Percentiles rank a stretch among this genome's conserved stretches.
These are phyloP conservation scores for Arrhamphus sclerolepis DNA, from an alignment of 2,797 vertebrate genomes.

Conservation along the genomic window DNA sequence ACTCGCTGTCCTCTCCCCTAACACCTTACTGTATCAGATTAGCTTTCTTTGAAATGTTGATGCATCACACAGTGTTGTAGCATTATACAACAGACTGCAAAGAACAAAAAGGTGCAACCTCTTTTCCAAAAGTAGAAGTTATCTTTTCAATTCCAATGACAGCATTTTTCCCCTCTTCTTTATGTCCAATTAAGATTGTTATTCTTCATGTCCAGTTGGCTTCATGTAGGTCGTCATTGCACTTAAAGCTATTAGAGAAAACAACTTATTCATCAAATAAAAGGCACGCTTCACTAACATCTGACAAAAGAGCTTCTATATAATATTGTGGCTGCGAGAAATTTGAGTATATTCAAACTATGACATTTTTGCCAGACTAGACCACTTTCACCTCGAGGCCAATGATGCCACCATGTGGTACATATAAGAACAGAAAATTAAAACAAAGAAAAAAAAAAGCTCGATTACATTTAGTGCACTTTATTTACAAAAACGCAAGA, in stretches of 20 bases:
- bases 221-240: neutral
- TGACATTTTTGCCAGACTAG: neutral
- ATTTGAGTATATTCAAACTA: neutral
- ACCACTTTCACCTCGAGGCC: conserved; percentile 17
- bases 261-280: neutral
- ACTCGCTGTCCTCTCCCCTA: neutral
- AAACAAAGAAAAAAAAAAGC: neutral
- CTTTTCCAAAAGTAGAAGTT: neutral
- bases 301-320: neutral
- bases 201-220: too few species aligned
- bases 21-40: neutral
- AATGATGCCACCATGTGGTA: conserved; percentile 69
- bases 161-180: too few species aligned
- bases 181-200: too few species aligned
- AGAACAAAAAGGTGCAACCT: neutral
- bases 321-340: neutral
- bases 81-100: conserved; percentile 11
- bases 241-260: neutral
- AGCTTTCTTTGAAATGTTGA: conserved; percentile 19
- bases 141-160: too few species aligned
- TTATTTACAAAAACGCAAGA: conserved; percentile 72
- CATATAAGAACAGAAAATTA: conserved; percentile 44
- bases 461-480: conserved; percentile 44
- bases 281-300: neutral
- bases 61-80: conserved; percentile 2